Evolutionary conservation across 1,140 invertebrate species (phyloP).

Genomic region (Augochlora pura): DNA sequence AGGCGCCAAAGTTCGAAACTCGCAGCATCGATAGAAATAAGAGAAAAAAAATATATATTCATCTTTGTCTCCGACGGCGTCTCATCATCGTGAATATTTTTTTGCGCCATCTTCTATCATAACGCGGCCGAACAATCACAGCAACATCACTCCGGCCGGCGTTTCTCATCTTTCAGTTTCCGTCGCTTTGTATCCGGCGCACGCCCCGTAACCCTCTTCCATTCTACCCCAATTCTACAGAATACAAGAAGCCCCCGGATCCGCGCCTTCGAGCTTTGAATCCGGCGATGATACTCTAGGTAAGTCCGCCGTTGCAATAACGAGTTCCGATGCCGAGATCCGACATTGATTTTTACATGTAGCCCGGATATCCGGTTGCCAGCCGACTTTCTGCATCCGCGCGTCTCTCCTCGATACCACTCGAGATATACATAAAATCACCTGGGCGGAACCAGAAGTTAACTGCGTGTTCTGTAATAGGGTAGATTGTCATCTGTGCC

Average conservation of each 20-base stretch:
- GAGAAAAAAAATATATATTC: not conserved
- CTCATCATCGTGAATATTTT: not conserved
- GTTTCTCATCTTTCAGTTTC: slow-evolving; percentile 40
- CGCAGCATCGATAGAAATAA: not conserved
- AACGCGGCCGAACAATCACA: slow-evolving; percentile 11
- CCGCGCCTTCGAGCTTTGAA: slow-evolving; percentile 20
- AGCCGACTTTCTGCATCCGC: no score
- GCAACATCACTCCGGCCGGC: not conserved
- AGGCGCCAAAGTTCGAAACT: not conserved
- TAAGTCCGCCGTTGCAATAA: slow-evolving; percentile 32
- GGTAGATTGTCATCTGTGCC: no score
- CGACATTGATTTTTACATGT: slow-evolving; percentile 44
- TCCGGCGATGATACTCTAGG: slow-evolving; percentile 42
- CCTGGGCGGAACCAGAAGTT: no score
- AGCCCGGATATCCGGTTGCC: no score
- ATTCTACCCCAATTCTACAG: slow-evolving; percentile 49
- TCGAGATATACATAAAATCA: no score
- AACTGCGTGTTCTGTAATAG: no score
- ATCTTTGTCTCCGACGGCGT: not conserved
- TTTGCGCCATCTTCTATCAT: not conserved
- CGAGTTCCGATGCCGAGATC: slow-evolving; percentile 32
- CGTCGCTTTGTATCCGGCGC: slow-evolving; percentile 21
- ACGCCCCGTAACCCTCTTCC: slow-evolving; percentile 26
- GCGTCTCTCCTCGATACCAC: no score
- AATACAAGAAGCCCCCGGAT: slow-evolving; percentile 26